phyloP scores from a whole-genome alignment of 1,140 invertebrate genomes.

The Heliconius congener region DNA sequence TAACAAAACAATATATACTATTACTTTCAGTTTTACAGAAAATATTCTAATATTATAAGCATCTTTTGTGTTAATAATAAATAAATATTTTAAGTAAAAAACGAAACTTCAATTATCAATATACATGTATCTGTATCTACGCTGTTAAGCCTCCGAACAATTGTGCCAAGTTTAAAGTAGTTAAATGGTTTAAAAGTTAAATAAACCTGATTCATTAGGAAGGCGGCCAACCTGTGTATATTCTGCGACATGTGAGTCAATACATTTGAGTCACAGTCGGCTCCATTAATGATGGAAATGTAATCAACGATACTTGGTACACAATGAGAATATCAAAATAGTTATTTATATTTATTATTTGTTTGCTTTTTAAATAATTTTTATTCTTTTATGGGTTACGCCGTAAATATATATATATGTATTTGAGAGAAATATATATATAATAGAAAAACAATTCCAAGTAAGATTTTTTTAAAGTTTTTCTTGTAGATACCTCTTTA shows the following conservation, averaged over 20 bases:
- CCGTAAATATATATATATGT: no score
- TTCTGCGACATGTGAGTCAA: slow-evolving; percentile 54
- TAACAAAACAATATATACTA: background rate
- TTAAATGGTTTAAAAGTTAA: slow-evolving; percentile 22
- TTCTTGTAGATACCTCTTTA: no score
- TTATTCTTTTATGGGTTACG: no score
- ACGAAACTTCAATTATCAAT: no score
- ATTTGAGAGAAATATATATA: no score
- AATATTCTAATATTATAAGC: no score
- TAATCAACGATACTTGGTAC: background rate
- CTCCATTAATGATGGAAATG: slow-evolving; percentile 57
- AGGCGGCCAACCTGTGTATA: slow-evolving; percentile 38
- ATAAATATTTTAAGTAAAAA: no score
- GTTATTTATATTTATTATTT: slow-evolving; percentile 17
- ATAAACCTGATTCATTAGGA: slow-evolving; percentile 41
- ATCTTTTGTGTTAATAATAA: no score
- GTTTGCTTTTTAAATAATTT: background rate
- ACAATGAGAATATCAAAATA: slow-evolving; percentile 9
- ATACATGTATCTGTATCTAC: no score
- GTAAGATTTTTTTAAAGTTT: no score
- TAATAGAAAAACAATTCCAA: no score
- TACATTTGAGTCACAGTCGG: slow-evolving; percentile 58
- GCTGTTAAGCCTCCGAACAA: background rate
- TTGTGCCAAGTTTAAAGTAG: slow-evolving; percentile 11
- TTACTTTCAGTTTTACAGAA: background rate